Base-by-base conservation (phyloP, 2,797 vertebrate genomes). In the Tapera naevia region DNA sequence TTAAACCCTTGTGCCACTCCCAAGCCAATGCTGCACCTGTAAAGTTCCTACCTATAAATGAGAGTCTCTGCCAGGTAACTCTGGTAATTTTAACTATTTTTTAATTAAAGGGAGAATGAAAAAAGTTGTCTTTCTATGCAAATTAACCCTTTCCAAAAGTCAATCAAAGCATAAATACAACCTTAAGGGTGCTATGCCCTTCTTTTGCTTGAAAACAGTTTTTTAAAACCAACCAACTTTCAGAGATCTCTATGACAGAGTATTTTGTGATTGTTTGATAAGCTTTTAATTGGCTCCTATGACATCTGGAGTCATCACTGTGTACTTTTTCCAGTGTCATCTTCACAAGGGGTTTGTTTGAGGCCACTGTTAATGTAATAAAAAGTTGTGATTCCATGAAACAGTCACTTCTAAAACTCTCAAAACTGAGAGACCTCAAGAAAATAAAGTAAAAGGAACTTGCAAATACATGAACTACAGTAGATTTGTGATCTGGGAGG, bases 1-100 rank as follows among this genome's bases (percentile, higher is more conserved):
- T 54, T 5, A 2, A 32, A 62, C 73, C 39, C 19, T 30, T 1
- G 30, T 51, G 65, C 39, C 71, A 62, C 28, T 60, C 13, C 1
- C 1, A 76, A 46, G 74, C 24, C 60, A 28, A 6, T 1, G 7
- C 23, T 61, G 30, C 13, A 1, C 4, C 7, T 3, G 3, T 18
- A 8, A 4, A 62, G 3, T n/a, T 43, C 25, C 83, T 75, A 19
- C 64, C 51, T 51, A 0, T 14, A 16, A 43, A 15, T 2, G 2
- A 8, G 19, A 18, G 7, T 3, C 37, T 17, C 28, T 9, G 28
- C 24, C 22, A 24, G 48, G 41, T 53, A n/a, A 45, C 1, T 5
- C 25, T 41, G 62, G 33, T 19, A 8, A 39, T 22, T 7, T 25
- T 25, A 45, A 2, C 2, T 32, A 1, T 3, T 51, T 81, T 65